Evolutionary conservation across 2,888 invertebrate genomes (phyloP).

Genomic region (Terebella lapidaria): DNA sequence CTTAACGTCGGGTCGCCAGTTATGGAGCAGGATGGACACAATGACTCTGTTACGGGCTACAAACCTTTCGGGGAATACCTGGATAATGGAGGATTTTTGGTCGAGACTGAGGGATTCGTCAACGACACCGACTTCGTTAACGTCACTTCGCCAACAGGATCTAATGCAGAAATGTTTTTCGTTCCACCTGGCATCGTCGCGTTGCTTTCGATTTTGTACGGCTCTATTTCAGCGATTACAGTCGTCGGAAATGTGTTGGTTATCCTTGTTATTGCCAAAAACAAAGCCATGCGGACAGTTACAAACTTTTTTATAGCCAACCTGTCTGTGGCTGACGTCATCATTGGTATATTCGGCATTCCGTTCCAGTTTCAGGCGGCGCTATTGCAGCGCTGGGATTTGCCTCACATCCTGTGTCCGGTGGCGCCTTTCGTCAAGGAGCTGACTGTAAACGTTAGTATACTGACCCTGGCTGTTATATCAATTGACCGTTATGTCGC

Average conservation of each 20-base stretch:
- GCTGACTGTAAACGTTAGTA: conserved; percentile 80
- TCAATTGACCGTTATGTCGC: conserved; percentile 74
- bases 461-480: conserved; percentile 80
- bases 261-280: conserved; percentile 77
- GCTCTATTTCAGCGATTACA: conserved; percentile 74
- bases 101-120: too few relatives aligned
- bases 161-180: conserved; percentile 62
- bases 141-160: neutral
- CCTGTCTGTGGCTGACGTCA: conserved; percentile 78
- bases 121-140: neutral
- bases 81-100: too few relatives aligned
- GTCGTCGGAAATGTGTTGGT: conserved; percentile 80
- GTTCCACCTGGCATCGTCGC: conserved; percentile 71
- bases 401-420: conserved; percentile 80
- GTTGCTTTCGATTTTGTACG: conserved; percentile 73
- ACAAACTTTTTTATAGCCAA: conserved; percentile 84
- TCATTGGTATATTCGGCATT: conserved; percentile 78
- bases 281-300: conserved; percentile 70
- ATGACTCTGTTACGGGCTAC: too few relatives aligned
- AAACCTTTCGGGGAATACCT: too few relatives aligned
- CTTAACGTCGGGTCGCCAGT: too few relatives aligned
- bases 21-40: too few relatives aligned
- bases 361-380: conserved; percentile 87
- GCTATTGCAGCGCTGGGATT: conserved; percentile 76
- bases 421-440: conserved; percentile 84